Evolutionary conservation across 2,888 invertebrate species (phyloP).

Genomic region (Micropterix aruncella): DNA sequence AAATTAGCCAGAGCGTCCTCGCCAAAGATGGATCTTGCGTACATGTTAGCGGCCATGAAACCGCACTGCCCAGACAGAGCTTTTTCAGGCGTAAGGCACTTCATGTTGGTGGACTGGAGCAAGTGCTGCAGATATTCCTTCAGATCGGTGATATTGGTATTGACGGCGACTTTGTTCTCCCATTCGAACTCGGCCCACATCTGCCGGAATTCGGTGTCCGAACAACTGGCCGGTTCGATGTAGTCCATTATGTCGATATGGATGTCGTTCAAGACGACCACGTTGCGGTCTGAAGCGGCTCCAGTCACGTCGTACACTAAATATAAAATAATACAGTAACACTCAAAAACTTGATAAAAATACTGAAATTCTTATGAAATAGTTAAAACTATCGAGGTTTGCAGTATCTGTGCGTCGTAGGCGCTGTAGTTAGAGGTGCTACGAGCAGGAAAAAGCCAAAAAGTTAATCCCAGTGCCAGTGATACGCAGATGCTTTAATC

Average conservation of each 20-base stretch:
- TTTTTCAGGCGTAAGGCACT: conserved; percentile 95
- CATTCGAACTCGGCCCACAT: conserved; percentile 99
- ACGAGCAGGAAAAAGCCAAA: no score
- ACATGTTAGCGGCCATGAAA: conserved; percentile 99
- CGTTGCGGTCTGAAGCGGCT: conserved; percentile 85
- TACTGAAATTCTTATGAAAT: background rate
- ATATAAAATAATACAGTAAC: conserved; percentile 12
- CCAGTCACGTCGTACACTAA: conserved; percentile 92
- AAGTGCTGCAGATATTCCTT: conserved; percentile 88
- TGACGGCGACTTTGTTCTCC: conserved; percentile 98
- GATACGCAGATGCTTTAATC: no score
- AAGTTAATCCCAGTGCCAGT: no score
- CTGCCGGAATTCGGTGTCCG: conserved; percentile 90
- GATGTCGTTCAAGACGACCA: conserved; percentile 97
- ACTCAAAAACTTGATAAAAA: background rate
- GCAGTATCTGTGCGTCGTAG: background rate
- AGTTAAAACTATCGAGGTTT: background rate
- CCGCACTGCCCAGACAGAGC: conserved; percentile 95
- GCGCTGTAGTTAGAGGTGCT: no score
- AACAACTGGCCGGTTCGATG: conserved; percentile 88
- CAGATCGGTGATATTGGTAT: conserved; percentile 85
- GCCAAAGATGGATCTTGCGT: conserved; percentile 94
- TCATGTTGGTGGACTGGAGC: conserved; percentile 95
- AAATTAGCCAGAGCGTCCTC: conserved; percentile 98
- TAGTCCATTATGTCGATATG: conserved; percentile 99